phyloP scores from a whole-genome alignment of 1,140 invertebrate species.

The Cherax destructor region DNA sequence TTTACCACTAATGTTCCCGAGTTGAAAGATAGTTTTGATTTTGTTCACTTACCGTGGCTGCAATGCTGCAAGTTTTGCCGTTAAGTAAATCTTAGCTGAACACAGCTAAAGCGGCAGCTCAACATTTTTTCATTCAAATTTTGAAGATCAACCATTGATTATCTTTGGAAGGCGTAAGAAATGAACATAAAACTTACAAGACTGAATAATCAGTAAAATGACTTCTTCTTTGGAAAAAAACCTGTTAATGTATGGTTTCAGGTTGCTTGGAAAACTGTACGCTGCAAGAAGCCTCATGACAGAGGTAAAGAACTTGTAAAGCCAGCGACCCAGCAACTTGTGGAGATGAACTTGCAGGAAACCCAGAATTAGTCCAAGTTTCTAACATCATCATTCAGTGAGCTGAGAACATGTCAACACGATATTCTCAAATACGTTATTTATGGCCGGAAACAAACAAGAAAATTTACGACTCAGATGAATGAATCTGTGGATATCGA shows the following conservation, averaged over 20 bases:
- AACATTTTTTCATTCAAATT: slow-evolving; percentile 23
- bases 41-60: slow-evolving; percentile 16
- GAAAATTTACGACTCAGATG: background rate
- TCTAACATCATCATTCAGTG: slow-evolving; percentile 13
- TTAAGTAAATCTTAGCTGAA: slow-evolving; percentile 17
- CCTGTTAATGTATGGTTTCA: background rate
- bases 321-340: background rate
- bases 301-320: slow-evolving; percentile 19
- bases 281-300: slow-evolving; percentile 37
- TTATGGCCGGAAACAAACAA: slow-evolving; percentile 27
- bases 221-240: background rate
- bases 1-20: too few species aligned
- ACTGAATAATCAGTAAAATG: slow-evolving; percentile 26
- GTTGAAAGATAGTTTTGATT: too few species aligned
- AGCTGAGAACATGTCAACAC: slow-evolving; percentile 27
- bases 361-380: slow-evolving; percentile 31
- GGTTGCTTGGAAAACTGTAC: slow-evolving; percentile 30
- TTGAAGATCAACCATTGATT: slow-evolving; percentile 35
- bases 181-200: slow-evolving; percentile 12
- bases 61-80: slow-evolving; percentile 10
- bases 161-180: slow-evolving; percentile 45
- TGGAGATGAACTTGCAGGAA: slow-evolving; percentile 1
- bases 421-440: slow-evolving; percentile 14
- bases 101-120: slow-evolving; percentile 44
- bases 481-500: too few species aligned